Evolutionary conservation across 2,888 invertebrate genomes (phyloP).

Genomic region (Peribatodes rhomboidaria): DNA sequence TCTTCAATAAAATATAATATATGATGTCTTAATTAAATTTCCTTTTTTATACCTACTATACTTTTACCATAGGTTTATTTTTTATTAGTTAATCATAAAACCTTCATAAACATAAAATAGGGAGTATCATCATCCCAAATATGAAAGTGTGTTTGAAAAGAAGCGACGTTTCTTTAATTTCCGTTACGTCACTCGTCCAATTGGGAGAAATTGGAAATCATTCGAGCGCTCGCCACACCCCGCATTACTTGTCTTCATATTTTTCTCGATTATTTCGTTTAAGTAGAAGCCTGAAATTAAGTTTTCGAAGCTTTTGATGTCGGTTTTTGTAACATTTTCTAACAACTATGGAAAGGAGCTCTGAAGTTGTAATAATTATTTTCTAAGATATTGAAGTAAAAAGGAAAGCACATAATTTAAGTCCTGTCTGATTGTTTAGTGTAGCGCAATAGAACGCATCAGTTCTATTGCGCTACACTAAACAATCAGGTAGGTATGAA

Average conservation of each 20-base stretch:
- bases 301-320: constrained; percentile 38
- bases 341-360: background rate
- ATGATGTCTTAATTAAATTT: too few relatives aligned
- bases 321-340: background rate
- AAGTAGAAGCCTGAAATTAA: constrained; percentile 41
- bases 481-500: too few relatives aligned
- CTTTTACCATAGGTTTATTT: background rate
- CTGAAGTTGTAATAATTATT: too few relatives aligned
- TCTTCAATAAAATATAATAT: too few relatives aligned
- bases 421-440: too few relatives aligned
- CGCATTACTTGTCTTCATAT: constrained; percentile 59
- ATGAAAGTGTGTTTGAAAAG: constrained; percentile 65
- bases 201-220: constrained; percentile 82
- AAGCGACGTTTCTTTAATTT: constrained; percentile 81
- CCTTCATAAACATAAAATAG: constrained; percentile 45
- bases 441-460: too few relatives aligned
- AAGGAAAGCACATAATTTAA: too few relatives aligned
- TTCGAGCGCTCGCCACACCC: constrained; percentile 68
- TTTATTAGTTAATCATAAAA: constrained; percentile 32
- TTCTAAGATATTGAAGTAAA: too few relatives aligned
- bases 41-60: too few relatives aligned
- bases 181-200: constrained; percentile 85
- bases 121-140: constrained; percentile 36
- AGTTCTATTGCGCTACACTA: too few relatives aligned
- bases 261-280: constrained; percentile 52